Base-by-base conservation (phyloP, 2,888 invertebrate species). In the Cephus pulcher region DNA sequence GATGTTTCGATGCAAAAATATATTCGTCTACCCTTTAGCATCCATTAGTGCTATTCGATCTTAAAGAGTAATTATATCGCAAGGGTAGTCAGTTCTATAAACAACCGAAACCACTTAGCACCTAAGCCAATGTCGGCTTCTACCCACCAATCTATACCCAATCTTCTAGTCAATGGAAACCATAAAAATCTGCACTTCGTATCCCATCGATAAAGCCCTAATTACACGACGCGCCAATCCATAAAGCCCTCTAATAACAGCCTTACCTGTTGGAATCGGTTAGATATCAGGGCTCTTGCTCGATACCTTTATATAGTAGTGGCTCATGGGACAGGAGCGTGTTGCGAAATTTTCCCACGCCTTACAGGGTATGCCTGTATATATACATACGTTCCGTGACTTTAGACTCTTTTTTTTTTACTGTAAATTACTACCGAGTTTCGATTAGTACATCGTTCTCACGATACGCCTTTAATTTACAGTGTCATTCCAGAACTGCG, bases 151-250 rank as follows among this genome's bases (percentile, higher is more conserved):
- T 87, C 88, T 85, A 78, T 79, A 81, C 74, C 83, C 84, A 84
- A 84, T 84, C 83, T 84, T 83, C 82, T 81, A 82, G 77, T 82
- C 83, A 83, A 84, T 84, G 79, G 80, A 83, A 83, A 83, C 81
- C 82, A 86, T 83, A 87, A 87, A 86, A 86, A 82, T 85, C 83
- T 76, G 81, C 80, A 82, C 78, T 82, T 82, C 81, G 73, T 79
- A 80, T 84, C 83, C 56, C 86, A 85, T 89, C 86, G 87, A 86
- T 88, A 88, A 86, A 86, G 84, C 81, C 85, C 85, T 88, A 88
- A 90, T 90, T 89, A 86, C 87, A 87, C 85, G 82, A 81, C 80
- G 82, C 82, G 82, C 80, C 85, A 83, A 84, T 83, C 82, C 81
- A 82, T 85, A 86, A 85, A 84, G 79, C 74, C 77, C 56, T 78